Base-by-base conservation (phyloP, 2,113 vertebrate genomes). In the Xiphorhynchus elegans region DNA sequence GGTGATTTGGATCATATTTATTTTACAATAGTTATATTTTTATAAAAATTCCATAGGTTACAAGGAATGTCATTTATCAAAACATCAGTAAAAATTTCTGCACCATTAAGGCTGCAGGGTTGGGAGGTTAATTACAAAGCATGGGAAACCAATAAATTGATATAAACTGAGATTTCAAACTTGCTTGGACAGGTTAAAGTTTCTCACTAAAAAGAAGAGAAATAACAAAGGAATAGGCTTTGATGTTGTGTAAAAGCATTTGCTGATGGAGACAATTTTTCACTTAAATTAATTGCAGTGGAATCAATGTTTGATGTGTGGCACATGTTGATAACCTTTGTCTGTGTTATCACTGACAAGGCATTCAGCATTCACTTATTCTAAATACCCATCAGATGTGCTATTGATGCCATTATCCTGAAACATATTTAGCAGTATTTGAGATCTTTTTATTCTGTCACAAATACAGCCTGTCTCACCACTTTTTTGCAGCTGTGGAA, bases 401-500 rank as follows among this genome's bases (percentile, higher is more conserved):
- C 92, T 92, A 72, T 95, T 96, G 82, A 92, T 74, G 66, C 83
- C 21, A 70, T 92, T 88, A 90, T 91, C 52, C 84, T 93, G 92
- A 85, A 94, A 96, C 67, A 77, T 59, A 92, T 93, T 87, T 94
- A 95, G 90, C 50, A 85, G 39, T 74, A 63, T 93, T 92, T 88
- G 72, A 87, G 33, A 31, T 62, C 6, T 81, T 59, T 93, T 68
- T 79, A 19, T 83, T 56, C 44, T 52, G 17, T 68, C 46, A 39
- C 60, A 93, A 86, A 96, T 94, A 84, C 62, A 92, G 88, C 69
- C 56, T 94, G 87, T 95, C 89, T 96, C 91, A 85, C 86, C 78
- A 92, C 85, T 80, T 95, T 91, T 94, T 87, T 96, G 77, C 88
- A 96, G 90, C 95, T 96, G 90, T 69, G 76, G 81, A 92, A 93